Base-by-base conservation (phyloP, 2,113 vertebrate species). In the Notarius quadriscutis region DNA sequence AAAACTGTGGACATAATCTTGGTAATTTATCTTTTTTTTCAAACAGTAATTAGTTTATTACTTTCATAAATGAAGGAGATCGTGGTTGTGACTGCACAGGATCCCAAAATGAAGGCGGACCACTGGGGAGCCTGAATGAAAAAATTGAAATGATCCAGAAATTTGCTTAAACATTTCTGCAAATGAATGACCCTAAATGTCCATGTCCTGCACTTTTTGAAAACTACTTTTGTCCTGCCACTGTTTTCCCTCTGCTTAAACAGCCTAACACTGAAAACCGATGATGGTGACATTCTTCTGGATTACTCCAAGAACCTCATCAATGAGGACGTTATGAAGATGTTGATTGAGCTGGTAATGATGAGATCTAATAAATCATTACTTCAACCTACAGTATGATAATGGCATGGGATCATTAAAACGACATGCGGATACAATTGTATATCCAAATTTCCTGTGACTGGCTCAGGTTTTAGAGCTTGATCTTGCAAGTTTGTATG, bases 301-400 rank as follows among this genome's bases (percentile, higher is more conserved):
- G 98, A 99, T 93, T 99, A 97, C 91, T 99, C 98, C 0, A 99
- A 99, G 95, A 99, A 99, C 91, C 97, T 99, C 0, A 89, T 99
- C 91, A 99, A 96, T 0, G 96, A 97, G 83, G 96, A 97, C 0
- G 96, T 98, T 88, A 95, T 98, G 96, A 96, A 97, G 91, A 94
- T 99, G 96, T 93, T 99, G 92, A 87, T 97, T 41, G 95, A 98
- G 71, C 93, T 99, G 98, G 98, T 99, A 97, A 93, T 82, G 77
- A 65, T 74, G 30, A 84, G 50, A 18, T 4, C 0, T 18, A 22
- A 27, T 74, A 65, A 48, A 78, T 60, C 57, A 57, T 57, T 8
- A 41, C 34, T 8, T 51, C 51, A 71, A 41, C 7, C 12, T 12
- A 12, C 53, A 79, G 11, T 20, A 48, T 53, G 50, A 53, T 77